Evolutionary conservation across 2,113 vertebrate genomes (phyloP).

Genomic region (Gadus chalcogrammus): DNA sequence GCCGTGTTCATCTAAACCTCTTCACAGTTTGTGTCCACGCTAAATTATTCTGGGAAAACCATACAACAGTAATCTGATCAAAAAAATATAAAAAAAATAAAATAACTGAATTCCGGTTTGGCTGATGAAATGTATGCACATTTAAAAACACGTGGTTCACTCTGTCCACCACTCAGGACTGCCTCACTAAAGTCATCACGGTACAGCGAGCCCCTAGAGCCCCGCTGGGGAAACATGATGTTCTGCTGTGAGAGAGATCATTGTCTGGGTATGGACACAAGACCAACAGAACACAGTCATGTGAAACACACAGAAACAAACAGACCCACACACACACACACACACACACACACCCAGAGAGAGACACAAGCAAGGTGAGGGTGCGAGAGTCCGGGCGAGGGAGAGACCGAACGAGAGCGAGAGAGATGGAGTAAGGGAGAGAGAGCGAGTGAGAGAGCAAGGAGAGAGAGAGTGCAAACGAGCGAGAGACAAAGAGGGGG

Average conservation of each 20-base stretch:
- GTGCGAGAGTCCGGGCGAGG: no score
- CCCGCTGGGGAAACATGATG: background rate
- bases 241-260: background rate
- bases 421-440: no score
- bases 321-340: background rate
- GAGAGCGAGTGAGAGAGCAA: no score
- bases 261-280: background rate
- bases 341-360: background rate
- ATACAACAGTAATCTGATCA: background rate
- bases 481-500: no score
- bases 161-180: no score
- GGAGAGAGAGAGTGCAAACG: no score
- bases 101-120: background rate
- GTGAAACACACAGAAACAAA: background rate
- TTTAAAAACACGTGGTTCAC: no score
- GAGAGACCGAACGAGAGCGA: no score
- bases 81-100: background rate
- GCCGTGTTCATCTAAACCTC: background rate
- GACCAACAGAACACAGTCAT: slow-evolving; percentile 2
- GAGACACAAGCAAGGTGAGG: background rate
- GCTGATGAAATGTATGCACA: no score
- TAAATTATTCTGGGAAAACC: background rate
- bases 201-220: no score
- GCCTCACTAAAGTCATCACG: no score
- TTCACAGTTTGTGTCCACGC: background rate